Evolutionary conservation across 2,113 vertebrate genomes (phyloP).

Genomic region (Hoplias malabaricus): DNA sequence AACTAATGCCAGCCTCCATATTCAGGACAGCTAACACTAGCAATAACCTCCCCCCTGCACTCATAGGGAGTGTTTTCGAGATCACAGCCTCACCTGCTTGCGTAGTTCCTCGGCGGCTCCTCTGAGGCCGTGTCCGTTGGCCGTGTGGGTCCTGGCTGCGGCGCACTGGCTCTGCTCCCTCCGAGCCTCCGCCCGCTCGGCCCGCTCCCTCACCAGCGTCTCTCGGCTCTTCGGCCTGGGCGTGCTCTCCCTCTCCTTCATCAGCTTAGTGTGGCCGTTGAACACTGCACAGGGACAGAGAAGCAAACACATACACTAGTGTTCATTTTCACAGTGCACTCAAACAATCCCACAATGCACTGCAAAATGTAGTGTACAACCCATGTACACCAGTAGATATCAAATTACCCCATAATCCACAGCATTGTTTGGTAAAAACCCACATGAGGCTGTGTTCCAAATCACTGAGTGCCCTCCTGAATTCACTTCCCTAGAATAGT

Average conservation of each 20-base stretch:
- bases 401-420: too few species aligned
- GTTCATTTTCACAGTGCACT: too few species aligned
- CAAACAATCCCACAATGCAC: too few species aligned
- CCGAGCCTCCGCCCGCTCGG: conserved; percentile 81
- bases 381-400: too few species aligned
- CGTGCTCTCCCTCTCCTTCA: conserved; percentile 66
- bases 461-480: too few species aligned
- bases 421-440: too few species aligned
- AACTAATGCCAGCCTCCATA: conserved; percentile 35
- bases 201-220: conserved; percentile 81
- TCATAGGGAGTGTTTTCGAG: too few species aligned
- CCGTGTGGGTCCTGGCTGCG: conserved; percentile 74
- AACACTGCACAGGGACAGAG: conserved; percentile 73
- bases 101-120: conserved; percentile 91
- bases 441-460: too few species aligned
- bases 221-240: conserved; percentile 64
- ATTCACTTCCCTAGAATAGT: too few species aligned
- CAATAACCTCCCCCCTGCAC: too few species aligned
- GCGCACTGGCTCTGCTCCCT: conserved; percentile 79
- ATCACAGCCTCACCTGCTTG: conserved; percentile 80
- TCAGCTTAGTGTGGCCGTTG: conserved; percentile 86
- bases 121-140: conserved; percentile 79
- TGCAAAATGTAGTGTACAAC: too few species aligned
- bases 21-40: conserved; percentile 7
- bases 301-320: too few species aligned